These are phyloP conservation scores for Amiota minor DNA, from an alignment of 2,888 invertebrate genomes.

Conservation along the genomic window DNA sequence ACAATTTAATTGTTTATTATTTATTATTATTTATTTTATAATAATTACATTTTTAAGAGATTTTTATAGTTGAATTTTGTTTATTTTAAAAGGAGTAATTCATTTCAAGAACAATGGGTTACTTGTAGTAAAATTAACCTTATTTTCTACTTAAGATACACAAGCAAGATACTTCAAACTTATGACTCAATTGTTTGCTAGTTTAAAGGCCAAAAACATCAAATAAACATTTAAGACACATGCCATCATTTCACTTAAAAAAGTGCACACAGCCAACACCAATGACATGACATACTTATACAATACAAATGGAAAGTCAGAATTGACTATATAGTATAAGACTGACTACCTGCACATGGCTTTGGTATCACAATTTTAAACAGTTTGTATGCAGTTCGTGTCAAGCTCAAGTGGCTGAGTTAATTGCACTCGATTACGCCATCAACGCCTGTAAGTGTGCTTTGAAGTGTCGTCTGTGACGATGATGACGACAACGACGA, in stretches of 20 bases:
- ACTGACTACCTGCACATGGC: background rate
- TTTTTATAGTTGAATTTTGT: background rate
- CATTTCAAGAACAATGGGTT: background rate
- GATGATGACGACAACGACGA: background rate
- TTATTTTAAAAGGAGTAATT: background rate
- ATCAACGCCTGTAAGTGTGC: conserved; percentile 59
- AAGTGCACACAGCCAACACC: conserved; percentile 48
- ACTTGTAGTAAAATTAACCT: too few species aligned
- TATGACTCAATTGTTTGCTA: background rate
- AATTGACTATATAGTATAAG: background rate
- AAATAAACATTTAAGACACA: background rate
- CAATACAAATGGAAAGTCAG: background rate
- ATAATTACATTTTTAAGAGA: background rate
- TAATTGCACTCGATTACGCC: conserved; percentile 65
- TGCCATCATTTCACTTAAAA: background rate
- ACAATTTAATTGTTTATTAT: too few species aligned
- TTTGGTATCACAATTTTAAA: too few species aligned
- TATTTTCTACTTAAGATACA: too few species aligned
- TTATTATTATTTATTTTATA: too few species aligned
- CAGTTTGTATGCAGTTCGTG: conserved; percentile 36
- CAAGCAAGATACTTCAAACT: background rate
- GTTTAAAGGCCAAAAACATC: background rate
- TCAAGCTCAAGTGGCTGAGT: conserved; percentile 57
- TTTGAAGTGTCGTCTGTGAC: conserved; percentile 47
- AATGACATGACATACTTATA: conserved; percentile 15